phyloP scores from a whole-genome alignment of 2,888 invertebrate genomes.

The Harpalus rufipes region DNA sequence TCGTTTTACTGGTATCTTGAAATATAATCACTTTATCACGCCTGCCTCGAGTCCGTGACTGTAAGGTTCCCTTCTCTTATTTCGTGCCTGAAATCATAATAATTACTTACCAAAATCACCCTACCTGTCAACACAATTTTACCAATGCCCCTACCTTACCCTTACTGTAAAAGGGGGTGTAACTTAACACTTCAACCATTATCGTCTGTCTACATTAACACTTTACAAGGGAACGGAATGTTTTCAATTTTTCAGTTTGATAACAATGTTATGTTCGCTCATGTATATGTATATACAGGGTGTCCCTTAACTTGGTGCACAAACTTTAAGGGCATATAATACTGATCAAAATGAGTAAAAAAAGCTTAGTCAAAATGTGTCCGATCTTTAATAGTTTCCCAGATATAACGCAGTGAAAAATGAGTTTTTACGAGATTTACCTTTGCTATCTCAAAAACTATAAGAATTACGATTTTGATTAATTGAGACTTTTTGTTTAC shows the following conservation, averaged over 20 bases:
- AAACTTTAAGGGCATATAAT: too few relatives aligned
- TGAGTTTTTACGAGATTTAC: too few relatives aligned
- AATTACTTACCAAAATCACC: conserved; percentile 50
- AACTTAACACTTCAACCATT: conserved; percentile 42
- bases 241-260: conserved; percentile 29
- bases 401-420: too few relatives aligned
- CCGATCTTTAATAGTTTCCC: too few relatives aligned
- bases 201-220: conserved; percentile 9
- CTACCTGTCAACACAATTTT: conserved; percentile 55
- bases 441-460: too few relatives aligned
- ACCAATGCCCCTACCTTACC: conserved; percentile 13
- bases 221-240: conserved; percentile 23
- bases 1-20: not conserved
- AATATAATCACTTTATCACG: not conserved
- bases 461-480: too few relatives aligned
- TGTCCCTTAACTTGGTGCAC: too few relatives aligned
- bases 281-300: too few relatives aligned
- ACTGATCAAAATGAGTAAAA: too few relatives aligned
- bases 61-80: conserved; percentile 5
- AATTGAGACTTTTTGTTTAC: too few relatives aligned
- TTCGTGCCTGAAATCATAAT: conserved; percentile 58
- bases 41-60: not conserved
- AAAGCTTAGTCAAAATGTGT: too few relatives aligned
- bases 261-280: conserved; percentile 18
- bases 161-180: conserved; percentile 13